A percentile compares a stretch with the other conserved stretches of the same genome.
phyloP scores from a whole-genome alignment of 2,797 vertebrate species.

The Emys orbicularis region DNA sequence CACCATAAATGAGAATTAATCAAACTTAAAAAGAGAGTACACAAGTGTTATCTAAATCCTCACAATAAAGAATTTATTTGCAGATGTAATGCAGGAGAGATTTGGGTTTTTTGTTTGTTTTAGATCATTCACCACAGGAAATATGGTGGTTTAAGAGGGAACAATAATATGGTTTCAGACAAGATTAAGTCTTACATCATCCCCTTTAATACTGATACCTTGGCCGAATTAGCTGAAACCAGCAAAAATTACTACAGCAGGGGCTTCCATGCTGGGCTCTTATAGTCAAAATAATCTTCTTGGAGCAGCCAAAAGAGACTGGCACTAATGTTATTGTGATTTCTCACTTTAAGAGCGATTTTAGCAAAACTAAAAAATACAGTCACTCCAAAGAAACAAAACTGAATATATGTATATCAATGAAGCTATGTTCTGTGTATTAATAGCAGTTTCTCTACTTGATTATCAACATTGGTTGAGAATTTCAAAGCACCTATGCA shows the following conservation, averaged over 20 bases:
- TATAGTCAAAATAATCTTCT: not conserved
- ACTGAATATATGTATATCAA: not conserved
- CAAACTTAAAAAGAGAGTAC: not conserved
- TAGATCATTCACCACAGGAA: not conserved
- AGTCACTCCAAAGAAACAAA: not conserved
- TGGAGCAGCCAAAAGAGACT: not conserved
- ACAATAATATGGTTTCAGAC: not conserved
- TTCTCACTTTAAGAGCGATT: not conserved
- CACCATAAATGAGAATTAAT: not conserved
- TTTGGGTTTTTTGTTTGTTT: not conserved
- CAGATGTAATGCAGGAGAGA: not conserved
- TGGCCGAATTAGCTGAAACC: not conserved
- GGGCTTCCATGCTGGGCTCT: not conserved
- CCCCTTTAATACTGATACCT: not conserved
- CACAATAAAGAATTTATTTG: not conserved
- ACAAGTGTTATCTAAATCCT: not conserved
- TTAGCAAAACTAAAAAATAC: accelerated
- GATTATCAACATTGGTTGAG: not conserved
- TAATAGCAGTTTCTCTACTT: not conserved
- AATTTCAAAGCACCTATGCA: not conserved
- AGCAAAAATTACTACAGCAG: not conserved
- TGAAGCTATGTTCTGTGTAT: not conserved
- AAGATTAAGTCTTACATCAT: not conserved
- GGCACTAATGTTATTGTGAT: not conserved
- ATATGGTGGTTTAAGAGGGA: not conserved